A percentile compares a stretch with the other conserved stretches of the same genome.
Conservation (phyloP, 2,797 vertebrate genomes). For the Poeciliopsis gracilis region DNA sequence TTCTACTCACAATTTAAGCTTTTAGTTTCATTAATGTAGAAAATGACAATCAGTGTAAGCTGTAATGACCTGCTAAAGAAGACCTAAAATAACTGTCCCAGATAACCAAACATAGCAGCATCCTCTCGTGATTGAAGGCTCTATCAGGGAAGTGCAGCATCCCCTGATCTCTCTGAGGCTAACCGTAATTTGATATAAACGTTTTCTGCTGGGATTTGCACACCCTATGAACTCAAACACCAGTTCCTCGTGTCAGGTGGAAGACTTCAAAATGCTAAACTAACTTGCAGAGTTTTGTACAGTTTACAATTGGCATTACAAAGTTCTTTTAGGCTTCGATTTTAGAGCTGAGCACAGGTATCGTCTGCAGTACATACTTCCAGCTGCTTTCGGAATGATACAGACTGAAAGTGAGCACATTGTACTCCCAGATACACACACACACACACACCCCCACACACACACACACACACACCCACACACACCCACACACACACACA, state of each 20-base stretch:
- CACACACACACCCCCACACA: slow-evolving; percentile 27
- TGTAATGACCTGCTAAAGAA: slow-evolving; percentile 66
- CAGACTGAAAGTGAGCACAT: slow-evolving; percentile 66
- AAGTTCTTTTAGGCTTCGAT: slow-evolving; percentile 46
- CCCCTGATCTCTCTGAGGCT: slow-evolving; percentile 17
- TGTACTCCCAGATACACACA: slow-evolving; percentile 58
- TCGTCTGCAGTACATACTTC: slow-evolving; percentile 51
- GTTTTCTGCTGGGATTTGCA: slow-evolving; percentile 17
- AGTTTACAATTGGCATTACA: slow-evolving; percentile 29
- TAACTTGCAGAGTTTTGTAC: slow-evolving; percentile 10
- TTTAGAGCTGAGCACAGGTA: slow-evolving; percentile 50
- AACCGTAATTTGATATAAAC: slow-evolving; percentile 6
- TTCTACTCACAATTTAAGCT: slow-evolving; percentile 1
- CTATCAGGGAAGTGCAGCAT: slow-evolving; percentile 44
- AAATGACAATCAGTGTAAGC: slow-evolving; percentile 53
- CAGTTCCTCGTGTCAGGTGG: slow-evolving; percentile 19
- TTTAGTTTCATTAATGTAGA: slow-evolving; percentile 26
- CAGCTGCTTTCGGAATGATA: slow-evolving; percentile 58
- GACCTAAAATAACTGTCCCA: slow-evolving; percentile 76
- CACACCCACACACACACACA: slow-evolving; percentile 30
- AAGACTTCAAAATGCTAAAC: slow-evolving; percentile 19
- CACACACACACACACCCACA: slow-evolving; percentile 21
- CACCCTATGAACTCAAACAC: slow-evolving; percentile 4
- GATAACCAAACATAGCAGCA: slow-evolving; percentile 64
- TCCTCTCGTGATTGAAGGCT: slow-evolving; percentile 52